Evolutionary conservation across 2,888 invertebrate species (phyloP).

Genomic region (Cosmia pyralina): DNA sequence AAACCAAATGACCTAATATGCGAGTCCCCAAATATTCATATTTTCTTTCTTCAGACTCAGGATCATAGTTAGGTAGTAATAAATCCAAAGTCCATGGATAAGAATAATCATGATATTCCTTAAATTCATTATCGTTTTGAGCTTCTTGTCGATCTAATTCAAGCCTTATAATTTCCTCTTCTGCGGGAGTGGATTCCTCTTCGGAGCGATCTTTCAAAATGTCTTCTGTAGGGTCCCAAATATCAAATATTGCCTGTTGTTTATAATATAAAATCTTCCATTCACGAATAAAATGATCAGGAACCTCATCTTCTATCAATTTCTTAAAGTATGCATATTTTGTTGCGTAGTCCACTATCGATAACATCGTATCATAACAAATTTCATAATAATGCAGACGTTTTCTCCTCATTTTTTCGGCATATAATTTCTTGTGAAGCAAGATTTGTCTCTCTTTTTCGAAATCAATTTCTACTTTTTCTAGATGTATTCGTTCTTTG

Average conservation of each 20-base stretch:
- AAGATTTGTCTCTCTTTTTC: slow-evolving; percentile 88
- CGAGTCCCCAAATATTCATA: slow-evolving; percentile 83
- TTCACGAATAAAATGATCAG: slow-evolving; percentile 86
- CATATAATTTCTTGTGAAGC: slow-evolving; percentile 89
- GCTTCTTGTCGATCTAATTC: slow-evolving; percentile 89
- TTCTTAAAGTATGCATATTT: slow-evolving; percentile 87
- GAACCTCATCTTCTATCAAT: slow-evolving; percentile 82
- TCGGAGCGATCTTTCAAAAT: slow-evolving; percentile 77
- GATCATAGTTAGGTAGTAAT: slow-evolving; percentile 82
- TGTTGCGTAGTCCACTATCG: slow-evolving; percentile 89
- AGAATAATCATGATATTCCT: slow-evolving; percentile 88
- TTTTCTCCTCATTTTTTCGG: slow-evolving; percentile 88
- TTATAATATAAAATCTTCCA: slow-evolving; percentile 90
- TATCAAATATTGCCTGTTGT: slow-evolving; percentile 89
- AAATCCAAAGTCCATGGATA: slow-evolving; percentile 89
- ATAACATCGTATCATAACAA: slow-evolving; percentile 88
- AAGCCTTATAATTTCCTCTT: slow-evolving; percentile 83
- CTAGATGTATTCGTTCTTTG: slow-evolving; percentile 85
- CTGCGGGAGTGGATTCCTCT: slow-evolving; percentile 73
- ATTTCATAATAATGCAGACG: slow-evolving; percentile 85
- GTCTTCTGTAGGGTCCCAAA: slow-evolving; percentile 82
- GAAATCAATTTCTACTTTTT: slow-evolving; percentile 87
- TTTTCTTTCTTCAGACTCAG: slow-evolving; percentile 83
- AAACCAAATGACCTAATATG: slow-evolving; percentile 88
- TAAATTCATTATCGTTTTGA: slow-evolving; percentile 89